These are phyloP conservation scores for Sebastes steindachneri DNA, from an alignment of 2,797 vertebrate species.

Conservation along the genomic window DNA sequence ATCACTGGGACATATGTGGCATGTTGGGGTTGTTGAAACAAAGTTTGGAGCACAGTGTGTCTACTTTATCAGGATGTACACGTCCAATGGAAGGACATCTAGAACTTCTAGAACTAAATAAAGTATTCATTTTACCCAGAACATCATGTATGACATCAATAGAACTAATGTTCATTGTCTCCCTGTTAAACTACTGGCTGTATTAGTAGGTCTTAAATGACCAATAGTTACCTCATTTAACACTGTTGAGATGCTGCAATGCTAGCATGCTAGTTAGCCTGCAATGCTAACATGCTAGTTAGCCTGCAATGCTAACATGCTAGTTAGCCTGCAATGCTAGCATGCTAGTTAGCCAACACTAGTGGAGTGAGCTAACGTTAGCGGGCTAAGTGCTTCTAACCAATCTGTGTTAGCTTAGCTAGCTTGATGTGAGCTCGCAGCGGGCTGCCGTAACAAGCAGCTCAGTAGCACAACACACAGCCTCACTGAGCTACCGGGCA, in stretches of 20 bases:
- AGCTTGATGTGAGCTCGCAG: constrained; percentile 16
- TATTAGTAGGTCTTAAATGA: background rate
- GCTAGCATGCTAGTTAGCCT: constrained; percentile 59
- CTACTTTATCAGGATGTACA: background rate
- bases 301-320: constrained; percentile 17
- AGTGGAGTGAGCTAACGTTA: constrained; percentile 44
- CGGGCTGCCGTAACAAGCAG: background rate
- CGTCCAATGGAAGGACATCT: background rate
- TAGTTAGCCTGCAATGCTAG: constrained; percentile 57
- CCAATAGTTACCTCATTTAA: background rate
- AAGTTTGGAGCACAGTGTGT: constrained; percentile 7
- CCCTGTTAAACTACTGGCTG: background rate
- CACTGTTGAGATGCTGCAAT: background rate
- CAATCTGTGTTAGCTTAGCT: constrained; percentile 39
- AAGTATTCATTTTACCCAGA: background rate
- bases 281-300: constrained; percentile 28
- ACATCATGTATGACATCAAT: background rate
- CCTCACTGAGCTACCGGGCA: background rate
- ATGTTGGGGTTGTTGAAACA: background rate
- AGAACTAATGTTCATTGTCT: accelerated
- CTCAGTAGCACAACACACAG: background rate
- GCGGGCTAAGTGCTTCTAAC: constrained; percentile 43
- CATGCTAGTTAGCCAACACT: constrained; percentile 47
- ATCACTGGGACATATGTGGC: background rate
- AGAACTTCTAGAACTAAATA: constrained; percentile 16